A percentile compares a stretch with the other conserved stretches of the same genome.
These are phyloP conservation scores for Aradus depressus DNA, from an alignment of 2,888 invertebrate species.

Conservation along the genomic window DNA sequence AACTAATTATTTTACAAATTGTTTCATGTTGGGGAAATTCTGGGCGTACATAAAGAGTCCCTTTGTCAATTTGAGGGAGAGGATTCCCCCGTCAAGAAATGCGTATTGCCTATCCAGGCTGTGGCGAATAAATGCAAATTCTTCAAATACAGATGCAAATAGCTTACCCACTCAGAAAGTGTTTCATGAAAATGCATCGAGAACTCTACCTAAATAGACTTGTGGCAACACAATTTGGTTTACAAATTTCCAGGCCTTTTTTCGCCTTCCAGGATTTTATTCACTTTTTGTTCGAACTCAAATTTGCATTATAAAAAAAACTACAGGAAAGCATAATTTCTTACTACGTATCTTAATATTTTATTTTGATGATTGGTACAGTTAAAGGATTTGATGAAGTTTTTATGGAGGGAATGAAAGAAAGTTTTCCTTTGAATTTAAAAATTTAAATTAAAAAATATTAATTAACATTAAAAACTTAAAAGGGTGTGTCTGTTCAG, in stretches of 20 bases:
- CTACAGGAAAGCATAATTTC: neutral
- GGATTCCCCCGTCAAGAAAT: slow-evolving; percentile 15
- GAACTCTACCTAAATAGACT: slow-evolving; percentile 27
- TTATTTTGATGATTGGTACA: no score
- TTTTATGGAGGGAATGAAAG: no score
- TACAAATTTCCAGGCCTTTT: slow-evolving; percentile 28
- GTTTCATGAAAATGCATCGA: slow-evolving; percentile 30
- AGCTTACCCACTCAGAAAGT: slow-evolving; percentile 29
- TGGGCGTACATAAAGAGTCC: neutral
- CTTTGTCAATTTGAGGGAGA: slow-evolving; percentile 23
- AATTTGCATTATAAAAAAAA: slow-evolving; percentile 21
- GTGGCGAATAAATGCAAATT: slow-evolving; percentile 28
- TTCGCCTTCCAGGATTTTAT: slow-evolving; percentile 25
- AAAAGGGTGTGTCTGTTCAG: no score
- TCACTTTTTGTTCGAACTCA: slow-evolving; percentile 24
- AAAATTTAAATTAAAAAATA: no score
- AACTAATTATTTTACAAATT: slow-evolving; percentile 16
- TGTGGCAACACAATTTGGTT: slow-evolving; percentile 29
- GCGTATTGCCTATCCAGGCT: slow-evolving; percentile 25
- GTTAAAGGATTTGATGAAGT: no score
- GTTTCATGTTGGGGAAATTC: slow-evolving; percentile 21
- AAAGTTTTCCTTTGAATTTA: no score
- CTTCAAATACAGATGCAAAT: slow-evolving; percentile 30
- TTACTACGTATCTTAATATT: no score
- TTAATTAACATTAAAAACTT: no score